These are phyloP conservation scores for Parnassius apollo DNA, from an alignment of 2,888 invertebrate genomes.

Conservation along the genomic window DNA sequence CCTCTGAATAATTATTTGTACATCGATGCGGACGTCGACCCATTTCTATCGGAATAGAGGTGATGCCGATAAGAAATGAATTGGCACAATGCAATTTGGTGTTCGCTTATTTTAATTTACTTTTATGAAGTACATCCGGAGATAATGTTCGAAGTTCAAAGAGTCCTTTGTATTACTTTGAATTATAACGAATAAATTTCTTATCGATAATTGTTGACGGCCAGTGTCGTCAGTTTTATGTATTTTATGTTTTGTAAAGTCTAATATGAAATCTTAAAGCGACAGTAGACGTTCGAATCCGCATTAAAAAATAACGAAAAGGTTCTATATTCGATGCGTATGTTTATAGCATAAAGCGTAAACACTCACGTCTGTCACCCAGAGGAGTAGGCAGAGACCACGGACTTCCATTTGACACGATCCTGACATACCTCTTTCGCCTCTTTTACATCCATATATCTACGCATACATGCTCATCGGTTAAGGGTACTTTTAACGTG, in stretches of 20 bases:
- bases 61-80: conserved; percentile 12
- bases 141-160: neutral
- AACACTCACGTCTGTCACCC: too few species aligned
- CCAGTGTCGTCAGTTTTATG: neutral
- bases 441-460: too few species aligned
- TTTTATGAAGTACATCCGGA: neutral
- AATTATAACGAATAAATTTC: conserved; percentile 1
- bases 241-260: neutral
- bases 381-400: too few species aligned
- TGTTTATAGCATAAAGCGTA: too few species aligned
- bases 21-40: conserved; percentile 32
- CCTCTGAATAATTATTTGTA: conserved; percentile 7
- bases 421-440: too few species aligned
- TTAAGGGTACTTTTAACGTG: too few species aligned
- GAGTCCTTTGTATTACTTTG: conserved; percentile 1
- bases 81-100: conserved; percentile 9
- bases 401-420: too few species aligned
- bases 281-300: too few species aligned
- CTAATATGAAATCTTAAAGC: too few species aligned
- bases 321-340: too few species aligned
- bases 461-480: too few species aligned
- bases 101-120: conserved; percentile 1
- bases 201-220: neutral
- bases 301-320: too few species aligned
- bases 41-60: conserved; percentile 21